A percentile compares a stretch with the other conserved stretches of the same genome.
These are phyloP conservation scores for Neoarius graeffei DNA, from an alignment of 2,113 vertebrate genomes.

Conservation along the genomic window DNA sequence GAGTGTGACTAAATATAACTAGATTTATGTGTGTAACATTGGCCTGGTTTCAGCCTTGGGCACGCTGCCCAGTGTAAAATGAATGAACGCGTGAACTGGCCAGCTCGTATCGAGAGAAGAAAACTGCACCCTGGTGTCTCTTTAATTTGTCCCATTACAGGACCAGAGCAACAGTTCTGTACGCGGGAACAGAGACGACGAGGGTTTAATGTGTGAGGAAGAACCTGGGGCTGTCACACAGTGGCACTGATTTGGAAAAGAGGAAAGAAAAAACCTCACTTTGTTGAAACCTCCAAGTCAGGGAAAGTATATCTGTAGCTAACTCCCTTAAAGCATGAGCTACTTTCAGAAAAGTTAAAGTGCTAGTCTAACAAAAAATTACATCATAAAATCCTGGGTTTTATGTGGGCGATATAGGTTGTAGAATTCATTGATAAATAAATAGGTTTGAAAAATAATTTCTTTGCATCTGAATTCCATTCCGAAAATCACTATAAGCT, in stretches of 20 bases:
- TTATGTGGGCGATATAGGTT: too few species aligned
- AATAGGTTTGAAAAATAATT: too few species aligned
- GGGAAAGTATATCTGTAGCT: not conserved
- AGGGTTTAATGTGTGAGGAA: conserved; percentile 62
- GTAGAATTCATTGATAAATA: too few species aligned
- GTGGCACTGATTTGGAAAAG: too few species aligned
- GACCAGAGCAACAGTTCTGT: conserved; percentile 56
- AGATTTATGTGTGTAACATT: conserved; percentile 60
- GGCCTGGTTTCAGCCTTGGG: conserved; percentile 58
- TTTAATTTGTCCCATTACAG: conserved; percentile 67
- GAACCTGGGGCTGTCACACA: conserved; percentile 24
- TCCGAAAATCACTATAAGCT: too few species aligned
- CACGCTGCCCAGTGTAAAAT: conserved; percentile 60
- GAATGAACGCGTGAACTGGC: conserved; percentile 48
- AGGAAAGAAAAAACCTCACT: not conserved
- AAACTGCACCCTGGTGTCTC: conserved; percentile 51
- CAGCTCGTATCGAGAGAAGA: conserved; percentile 8
- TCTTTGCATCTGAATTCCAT: too few species aligned
- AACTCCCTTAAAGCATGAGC: not conserved
- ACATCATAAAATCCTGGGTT: too few species aligned
- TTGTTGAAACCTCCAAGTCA: not conserved
- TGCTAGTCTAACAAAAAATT: too few species aligned
- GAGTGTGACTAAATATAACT: conserved; percentile 52
- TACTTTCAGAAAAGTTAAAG: too few species aligned
- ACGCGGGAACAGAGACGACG: conserved; percentile 57